Evolutionary conservation across 2,888 invertebrate species (phyloP), one percentile per base, ranked within the genome.

Genomic region (Eupithecia centaureata): DNA sequence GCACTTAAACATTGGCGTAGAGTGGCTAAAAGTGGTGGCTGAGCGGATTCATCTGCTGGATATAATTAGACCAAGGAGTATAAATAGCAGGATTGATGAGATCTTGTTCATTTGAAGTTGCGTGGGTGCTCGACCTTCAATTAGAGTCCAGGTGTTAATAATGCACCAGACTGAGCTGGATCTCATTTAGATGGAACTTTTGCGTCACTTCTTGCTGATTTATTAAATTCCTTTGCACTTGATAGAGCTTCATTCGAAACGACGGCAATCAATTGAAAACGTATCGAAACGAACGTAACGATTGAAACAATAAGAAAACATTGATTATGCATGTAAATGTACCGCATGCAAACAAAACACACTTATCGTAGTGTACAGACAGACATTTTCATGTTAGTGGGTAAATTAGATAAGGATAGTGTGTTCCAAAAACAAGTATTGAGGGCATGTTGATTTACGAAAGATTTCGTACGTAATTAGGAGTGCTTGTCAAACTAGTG

Each of bases 51-150:
- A 80, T 81, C 76, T 77, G 76, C 75, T 75, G 79, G 15, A 78
- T 90, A 90, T 87, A 89, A 89, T 87, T 90, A 88, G 87, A 86
- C 63, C 78, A 70, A 60, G 77, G 77, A 77, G 79, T 89, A 89
- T 85, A 86, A 88, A 90, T 91, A 91, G 86, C 73, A 71, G 68
- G 71, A 75, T 80, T 84, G 82, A 83, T 84, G 85, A 84, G 85
- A 81, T 84, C 82, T 86, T 84, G 82, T 84, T 82, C 59, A 80
- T 78, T 71, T 73, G 75, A 77, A 76, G 73, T 78, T 77, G 84
- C 82, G 92, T 91, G 86, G 90, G 90, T 76, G 86, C 76, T 78
- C 79, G 87, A 86, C 89, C 89, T 91, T 90, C 89, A 88, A 84
- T 86, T 82, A 84, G 83, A 83, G 83, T 83, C 76, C 73, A 75